phyloP scores from a whole-genome alignment of 2,113 vertebrate genomes.

The Vidua macroura region DNA sequence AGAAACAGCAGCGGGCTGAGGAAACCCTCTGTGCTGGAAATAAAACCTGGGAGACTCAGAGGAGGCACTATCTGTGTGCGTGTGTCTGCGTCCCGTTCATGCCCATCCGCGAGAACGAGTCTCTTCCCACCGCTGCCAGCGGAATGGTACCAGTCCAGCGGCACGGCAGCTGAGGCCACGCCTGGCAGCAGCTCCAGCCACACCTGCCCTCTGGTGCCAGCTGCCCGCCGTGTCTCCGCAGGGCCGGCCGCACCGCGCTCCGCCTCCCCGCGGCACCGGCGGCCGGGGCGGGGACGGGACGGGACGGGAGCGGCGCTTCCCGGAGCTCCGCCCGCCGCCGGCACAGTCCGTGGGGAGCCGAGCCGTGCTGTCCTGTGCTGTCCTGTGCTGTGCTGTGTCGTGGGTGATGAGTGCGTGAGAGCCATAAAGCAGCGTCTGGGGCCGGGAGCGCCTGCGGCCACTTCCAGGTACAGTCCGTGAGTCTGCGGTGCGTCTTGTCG shows the following conservation, averaged over 20 bases:
- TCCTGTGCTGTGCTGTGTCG: accelerated
- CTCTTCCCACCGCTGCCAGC: not conserved
- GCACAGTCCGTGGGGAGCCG: too few species aligned
- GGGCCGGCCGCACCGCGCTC: not conserved
- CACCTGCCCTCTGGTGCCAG: accelerated
- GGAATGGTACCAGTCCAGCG: accelerated
- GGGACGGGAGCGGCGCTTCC: not conserved
- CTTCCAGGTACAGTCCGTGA: not conserved
- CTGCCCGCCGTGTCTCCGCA: not conserved
- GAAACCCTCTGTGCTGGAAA: not conserved
- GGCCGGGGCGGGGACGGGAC: not conserved
- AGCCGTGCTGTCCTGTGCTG: accelerated
- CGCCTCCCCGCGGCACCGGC: not conserved
- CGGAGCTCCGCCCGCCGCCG: not conserved
- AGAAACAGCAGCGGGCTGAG: not conserved
- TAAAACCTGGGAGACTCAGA: not conserved
- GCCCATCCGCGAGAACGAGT: not conserved
- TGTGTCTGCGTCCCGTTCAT: too few species aligned
- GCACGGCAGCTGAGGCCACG: accelerated
- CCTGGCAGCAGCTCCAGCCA: accelerated
- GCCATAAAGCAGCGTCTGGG: not conserved
- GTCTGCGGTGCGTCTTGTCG: not conserved
- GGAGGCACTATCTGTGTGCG: accelerated
- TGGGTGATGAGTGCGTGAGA: not conserved
- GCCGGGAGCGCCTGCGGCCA: not conserved